These are phyloP conservation scores for Eulacestoma nigropectus DNA, from an alignment of 2,113 vertebrate species.

Conservation along the genomic window DNA sequence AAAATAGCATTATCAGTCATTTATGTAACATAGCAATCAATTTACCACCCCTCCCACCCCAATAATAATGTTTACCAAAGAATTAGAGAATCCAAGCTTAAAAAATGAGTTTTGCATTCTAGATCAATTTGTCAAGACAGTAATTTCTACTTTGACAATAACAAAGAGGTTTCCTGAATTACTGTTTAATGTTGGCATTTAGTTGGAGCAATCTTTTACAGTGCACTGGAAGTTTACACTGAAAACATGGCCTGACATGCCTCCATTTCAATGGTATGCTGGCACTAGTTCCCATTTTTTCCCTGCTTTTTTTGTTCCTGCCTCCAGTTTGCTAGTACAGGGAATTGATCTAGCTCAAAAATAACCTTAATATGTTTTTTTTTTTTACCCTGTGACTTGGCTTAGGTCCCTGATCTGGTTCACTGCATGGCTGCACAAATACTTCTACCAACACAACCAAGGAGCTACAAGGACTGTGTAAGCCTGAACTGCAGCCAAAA, in stretches of 20 bases:
- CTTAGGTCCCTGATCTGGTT: neutral
- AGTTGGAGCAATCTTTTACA: neutral
- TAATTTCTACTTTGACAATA: neutral
- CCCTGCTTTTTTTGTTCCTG: neutral
- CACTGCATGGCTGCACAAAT: constrained; percentile 19
- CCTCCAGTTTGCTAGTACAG: neutral
- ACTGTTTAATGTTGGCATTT: neutral
- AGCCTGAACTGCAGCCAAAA: constrained; percentile 45
- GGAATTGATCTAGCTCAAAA: constrained; percentile 2
- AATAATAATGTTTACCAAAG: neutral
- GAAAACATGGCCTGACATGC: constrained; percentile 1
- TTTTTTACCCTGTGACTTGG: neutral
- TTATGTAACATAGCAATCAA: neutral
- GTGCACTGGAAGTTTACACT: neutral
- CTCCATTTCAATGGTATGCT: neutral
- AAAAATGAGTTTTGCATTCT: neutral
- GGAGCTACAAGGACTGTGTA: neutral
- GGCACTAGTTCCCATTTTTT: neutral
- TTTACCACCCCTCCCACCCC: neutral
- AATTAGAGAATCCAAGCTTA: neutral
- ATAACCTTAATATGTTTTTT: neutral
- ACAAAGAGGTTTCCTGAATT: neutral
- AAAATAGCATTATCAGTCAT: neutral
- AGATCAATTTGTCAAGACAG: neutral
- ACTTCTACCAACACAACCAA: constrained; percentile 13